Evolutionary conservation across 2,797 vertebrate species (phyloP).

Genomic region (Taeniopygia guttata): DNA sequence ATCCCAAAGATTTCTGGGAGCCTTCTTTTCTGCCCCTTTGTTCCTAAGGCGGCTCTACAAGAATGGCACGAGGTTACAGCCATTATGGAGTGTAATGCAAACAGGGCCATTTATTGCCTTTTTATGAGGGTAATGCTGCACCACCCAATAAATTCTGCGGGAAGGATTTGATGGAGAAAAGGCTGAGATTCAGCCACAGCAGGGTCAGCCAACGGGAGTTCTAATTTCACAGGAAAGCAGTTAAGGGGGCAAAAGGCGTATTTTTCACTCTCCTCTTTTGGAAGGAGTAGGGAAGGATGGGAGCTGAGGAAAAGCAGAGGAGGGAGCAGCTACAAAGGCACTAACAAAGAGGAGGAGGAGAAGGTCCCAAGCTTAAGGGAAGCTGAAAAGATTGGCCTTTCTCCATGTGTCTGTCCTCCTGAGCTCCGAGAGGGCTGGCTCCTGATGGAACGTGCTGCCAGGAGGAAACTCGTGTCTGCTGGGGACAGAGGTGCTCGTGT

Average conservation of each 20-base stretch:
- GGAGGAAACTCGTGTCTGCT: fast-evolving
- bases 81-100: conserved; percentile 47
- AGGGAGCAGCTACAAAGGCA: not conserved
- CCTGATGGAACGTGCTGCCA: not conserved
- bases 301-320: not conserved
- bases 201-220: conserved; percentile 48
- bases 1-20: conserved; percentile 60
- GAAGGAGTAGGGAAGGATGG: not conserved
- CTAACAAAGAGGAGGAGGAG: fast-evolving
- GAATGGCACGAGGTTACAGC: conserved; percentile 56
- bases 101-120: conserved; percentile 64
- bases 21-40: not conserved
- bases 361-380: not conserved
- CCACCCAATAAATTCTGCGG: conserved; percentile 55
- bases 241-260: not conserved
- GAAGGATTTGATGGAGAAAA: conserved; percentile 32
- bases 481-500: fast-evolving
- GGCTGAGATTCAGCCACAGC: conserved; percentile 19
- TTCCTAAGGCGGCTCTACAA: conserved; percentile 53
- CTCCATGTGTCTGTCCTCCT: not conserved
- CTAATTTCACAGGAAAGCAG: not conserved
- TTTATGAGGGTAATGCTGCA: conserved; percentile 67
- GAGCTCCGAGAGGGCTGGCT: not conserved
- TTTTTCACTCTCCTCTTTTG: not conserved
- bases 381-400: not conserved